Evolutionary conservation across 2,113 vertebrate genomes (phyloP).

Genomic region (Myodes glareolus): DNA sequence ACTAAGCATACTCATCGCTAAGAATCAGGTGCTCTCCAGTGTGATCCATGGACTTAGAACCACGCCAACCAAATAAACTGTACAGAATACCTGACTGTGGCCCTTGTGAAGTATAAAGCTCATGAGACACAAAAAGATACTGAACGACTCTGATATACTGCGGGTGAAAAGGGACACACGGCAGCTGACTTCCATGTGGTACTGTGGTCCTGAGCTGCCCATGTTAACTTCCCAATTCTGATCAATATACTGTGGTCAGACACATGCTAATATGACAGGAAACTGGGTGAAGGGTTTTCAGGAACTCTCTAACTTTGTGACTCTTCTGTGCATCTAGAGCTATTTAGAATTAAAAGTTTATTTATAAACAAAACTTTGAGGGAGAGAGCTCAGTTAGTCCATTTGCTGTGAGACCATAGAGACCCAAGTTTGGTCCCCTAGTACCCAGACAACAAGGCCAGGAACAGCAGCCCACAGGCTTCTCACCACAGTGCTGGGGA

Average conservation of each 20-base stretch:
- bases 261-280: neutral
- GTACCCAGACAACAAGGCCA: neutral
- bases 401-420: too few relatives aligned
- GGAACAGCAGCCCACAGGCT: neutral
- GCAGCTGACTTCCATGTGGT: neutral
- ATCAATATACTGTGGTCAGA: neutral
- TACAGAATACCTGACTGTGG: neutral
- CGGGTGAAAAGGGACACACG: neutral
- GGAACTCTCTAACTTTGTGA: neutral
- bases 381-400: neutral
- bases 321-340: neutral
- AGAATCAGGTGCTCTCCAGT: neutral
- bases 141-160: neutral
- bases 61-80: neutral
- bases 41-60: neutral
- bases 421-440: neutral
- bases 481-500: neutral
- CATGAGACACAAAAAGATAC: neutral
- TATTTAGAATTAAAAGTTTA: constrained; percentile 1
- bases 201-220: neutral
- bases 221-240: neutral
- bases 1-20: neutral
- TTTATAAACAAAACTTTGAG: neutral
- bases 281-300: neutral
- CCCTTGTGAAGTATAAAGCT: neutral